Evolutionary conservation across 2,113 vertebrate species (phyloP).

Genomic region (Sylvietta virens): DNA sequence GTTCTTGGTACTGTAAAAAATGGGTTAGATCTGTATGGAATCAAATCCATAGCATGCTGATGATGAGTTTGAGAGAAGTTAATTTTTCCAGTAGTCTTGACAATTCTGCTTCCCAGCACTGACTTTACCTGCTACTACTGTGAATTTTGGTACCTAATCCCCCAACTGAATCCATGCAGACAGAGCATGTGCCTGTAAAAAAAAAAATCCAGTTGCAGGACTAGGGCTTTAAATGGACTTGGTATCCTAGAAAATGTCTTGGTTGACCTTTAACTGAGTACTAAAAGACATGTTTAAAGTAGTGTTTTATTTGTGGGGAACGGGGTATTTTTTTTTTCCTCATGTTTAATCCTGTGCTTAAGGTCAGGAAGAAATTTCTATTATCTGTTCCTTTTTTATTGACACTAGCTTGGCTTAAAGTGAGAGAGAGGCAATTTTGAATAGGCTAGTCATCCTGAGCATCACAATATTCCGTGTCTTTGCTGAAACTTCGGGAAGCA

Average conservation of each 20-base stretch:
- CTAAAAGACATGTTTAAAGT: neutral
- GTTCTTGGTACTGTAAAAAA: slow-evolving; percentile 31
- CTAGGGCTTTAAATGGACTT: slow-evolving; percentile 8
- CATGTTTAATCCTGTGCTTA: slow-evolving; percentile 24
- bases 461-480: slow-evolving; percentile 24
- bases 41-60: slow-evolving; percentile 31
- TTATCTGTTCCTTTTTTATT: neutral
- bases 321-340: neutral
- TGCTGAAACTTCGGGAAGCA: slow-evolving; percentile 64
- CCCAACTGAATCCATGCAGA: slow-evolving; percentile 28
- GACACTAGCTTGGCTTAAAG: slow-evolving; percentile 3
- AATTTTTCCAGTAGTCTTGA: slow-evolving; percentile 27
- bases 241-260: neutral
- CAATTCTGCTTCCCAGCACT: slow-evolving; percentile 37
- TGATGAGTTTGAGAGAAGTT: neutral
- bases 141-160: slow-evolving; percentile 64
- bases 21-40: neutral
- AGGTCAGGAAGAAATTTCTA: slow-evolving; percentile 30
- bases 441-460: neutral
- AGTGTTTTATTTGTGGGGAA: slow-evolving; percentile 21
- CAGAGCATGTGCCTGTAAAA: slow-evolving; percentile 16
- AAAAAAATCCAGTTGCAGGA: neutral
- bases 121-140: slow-evolving; percentile 68
- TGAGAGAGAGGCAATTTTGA: neutral
- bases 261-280: slow-evolving; percentile 34